Base-by-base conservation (phyloP, 2,888 invertebrate genomes). In the Ypsolopha sequella region DNA sequence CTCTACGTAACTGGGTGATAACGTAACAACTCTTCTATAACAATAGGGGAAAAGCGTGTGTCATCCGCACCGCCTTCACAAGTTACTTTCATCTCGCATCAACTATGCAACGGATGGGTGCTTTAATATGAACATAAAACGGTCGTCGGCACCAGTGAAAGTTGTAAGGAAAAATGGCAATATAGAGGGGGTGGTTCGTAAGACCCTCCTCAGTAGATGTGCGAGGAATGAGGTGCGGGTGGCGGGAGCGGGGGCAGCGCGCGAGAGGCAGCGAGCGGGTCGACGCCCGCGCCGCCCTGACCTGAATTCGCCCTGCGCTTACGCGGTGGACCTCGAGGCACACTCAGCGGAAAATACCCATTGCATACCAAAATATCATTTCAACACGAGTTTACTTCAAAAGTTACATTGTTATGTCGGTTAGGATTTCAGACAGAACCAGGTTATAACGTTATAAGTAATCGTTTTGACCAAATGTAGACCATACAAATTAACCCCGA, bases 261-360 rank as follows among this genome's bases (percentile, higher is more conserved):
- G 49, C 24, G 60, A 66, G 76, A 72, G 76, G 51, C 35, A 53
- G 47, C 11, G 46, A 69, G 72, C 75, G 66, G 85, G 80, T 87
- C 85, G 85, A 76, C 80, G 84, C 59, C 85, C 84, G 81, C 84
- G 84, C 74, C 80, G 84, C 85, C 82, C 81, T 85, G 82, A 86
- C 86, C 85, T 71, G 82, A 84, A 84, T 85, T 67, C 68, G 74
- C 66, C 64, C 65, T 68, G 76, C 76, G 76, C 80, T 77, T 81
- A 79, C 84, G 82, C 84, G 89, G 78, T 84, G 78, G 76, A 74
- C 76, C 76, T 75, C 43, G 50, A 75, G 77, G 73, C 81, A 73
- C 62, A 76, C 71, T 68, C 68, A 75, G 74, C 75, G 85, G 84
- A 85, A 85, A 85, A 82, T 78, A 78, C 79, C 79, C 79, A 79